A percentile compares a stretch with the other conserved stretches of the same genome.
phyloP scores from a whole-genome alignment of 1,140 invertebrate genomes.

The Gonioctena quinquepunctata region DNA sequence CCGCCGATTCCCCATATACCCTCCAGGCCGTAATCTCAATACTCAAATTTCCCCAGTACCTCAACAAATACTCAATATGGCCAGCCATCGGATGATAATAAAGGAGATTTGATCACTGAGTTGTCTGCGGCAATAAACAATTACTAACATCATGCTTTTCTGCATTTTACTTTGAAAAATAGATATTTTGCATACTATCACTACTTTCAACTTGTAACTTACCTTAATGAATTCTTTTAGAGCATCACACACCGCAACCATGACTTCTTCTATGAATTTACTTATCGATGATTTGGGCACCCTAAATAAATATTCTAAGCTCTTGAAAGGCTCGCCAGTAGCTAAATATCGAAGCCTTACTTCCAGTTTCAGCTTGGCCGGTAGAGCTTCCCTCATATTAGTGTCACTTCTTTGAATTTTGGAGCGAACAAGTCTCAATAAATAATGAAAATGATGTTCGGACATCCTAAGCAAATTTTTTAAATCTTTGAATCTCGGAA shows the following conservation, averaged over 20 bases:
- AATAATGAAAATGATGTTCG: constrained; percentile 8
- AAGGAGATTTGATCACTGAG: constrained; percentile 13
- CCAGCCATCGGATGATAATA: constrained; percentile 9
- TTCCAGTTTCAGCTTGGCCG: constrained; percentile 38
- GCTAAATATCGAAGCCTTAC: constrained; percentile 8
- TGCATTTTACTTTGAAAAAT: constrained; percentile 7
- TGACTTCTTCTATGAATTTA: constrained; percentile 7
- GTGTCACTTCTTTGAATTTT: constrained; percentile 5
- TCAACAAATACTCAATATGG: constrained; percentile 8
- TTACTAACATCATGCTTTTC: too few relatives aligned
- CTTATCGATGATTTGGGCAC: not conserved
- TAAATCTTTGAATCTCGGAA: not conserved
- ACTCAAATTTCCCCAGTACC: constrained; percentile 9
- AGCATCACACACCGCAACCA: not conserved
- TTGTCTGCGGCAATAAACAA: constrained; percentile 13
- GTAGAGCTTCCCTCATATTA: constrained; percentile 34
- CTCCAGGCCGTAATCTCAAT: not conserved
- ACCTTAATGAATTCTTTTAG: constrained; percentile 11
- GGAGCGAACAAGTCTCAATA: not conserved
- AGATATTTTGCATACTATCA: too few relatives aligned
- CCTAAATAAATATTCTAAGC: constrained; percentile 4
- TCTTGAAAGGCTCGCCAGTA: constrained; percentile 5
- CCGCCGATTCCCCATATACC: constrained; percentile 5
- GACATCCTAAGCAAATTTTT: not conserved
- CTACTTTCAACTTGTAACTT: too few relatives aligned